Percentiles rank a stretch among this genome's conserved stretches.
phyloP scores from a whole-genome alignment of 2,113 vertebrate genomes.

The Desmodus rotundus region DNA sequence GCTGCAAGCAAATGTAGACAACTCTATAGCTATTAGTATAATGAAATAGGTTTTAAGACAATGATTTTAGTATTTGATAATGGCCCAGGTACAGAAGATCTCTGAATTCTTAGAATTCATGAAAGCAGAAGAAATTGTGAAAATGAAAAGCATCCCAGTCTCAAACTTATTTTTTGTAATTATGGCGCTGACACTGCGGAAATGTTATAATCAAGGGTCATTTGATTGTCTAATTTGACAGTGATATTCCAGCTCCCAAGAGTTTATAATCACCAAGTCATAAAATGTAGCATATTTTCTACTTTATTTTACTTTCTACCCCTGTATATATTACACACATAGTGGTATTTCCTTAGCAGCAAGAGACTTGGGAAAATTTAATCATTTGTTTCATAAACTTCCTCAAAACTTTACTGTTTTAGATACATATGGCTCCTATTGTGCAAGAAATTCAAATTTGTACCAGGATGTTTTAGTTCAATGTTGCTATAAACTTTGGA shows the following conservation, averaged over 20 bases:
- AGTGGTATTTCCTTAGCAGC: not conserved
- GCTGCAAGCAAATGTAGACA: slow-evolving; percentile 30
- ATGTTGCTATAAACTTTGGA: not conserved
- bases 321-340: not conserved
- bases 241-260: not conserved
- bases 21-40: slow-evolving; percentile 28
- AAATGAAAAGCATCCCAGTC: slow-evolving; percentile 2
- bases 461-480: not conserved
- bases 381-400: slow-evolving; percentile 11
- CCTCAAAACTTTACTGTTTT: not conserved
- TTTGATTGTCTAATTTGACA: slow-evolving; percentile 45
- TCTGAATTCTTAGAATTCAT: slow-evolving; percentile 44
- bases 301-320: not conserved
- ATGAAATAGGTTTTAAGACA: slow-evolving; percentile 14
- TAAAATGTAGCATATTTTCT: not conserved
- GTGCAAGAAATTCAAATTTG: not conserved
- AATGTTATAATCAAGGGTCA: slow-evolving; percentile 24
- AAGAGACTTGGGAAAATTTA: not conserved
- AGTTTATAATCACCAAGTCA: not conserved
- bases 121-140: slow-evolving; percentile 8
- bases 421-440: not conserved
- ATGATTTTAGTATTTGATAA: not conserved
- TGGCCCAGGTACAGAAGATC: not conserved
- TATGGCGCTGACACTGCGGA: not conserved
- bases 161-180: slow-evolving; percentile 20